phyloP scores from a whole-genome alignment of 2,797 vertebrate genomes.

The Megaceryle alcyon region DNA sequence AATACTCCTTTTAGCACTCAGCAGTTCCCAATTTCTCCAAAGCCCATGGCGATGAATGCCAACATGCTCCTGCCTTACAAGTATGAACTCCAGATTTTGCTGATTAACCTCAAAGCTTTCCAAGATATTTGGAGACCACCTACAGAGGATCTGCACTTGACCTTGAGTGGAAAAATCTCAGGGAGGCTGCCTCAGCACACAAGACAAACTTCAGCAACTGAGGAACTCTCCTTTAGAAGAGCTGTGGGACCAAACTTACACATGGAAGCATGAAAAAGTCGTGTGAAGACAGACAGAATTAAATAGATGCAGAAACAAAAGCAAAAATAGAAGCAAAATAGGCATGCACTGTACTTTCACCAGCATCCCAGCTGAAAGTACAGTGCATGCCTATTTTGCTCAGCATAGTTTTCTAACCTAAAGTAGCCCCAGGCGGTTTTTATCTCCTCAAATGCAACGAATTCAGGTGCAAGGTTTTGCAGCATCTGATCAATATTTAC shows the following conservation, averaged over 20 bases:
- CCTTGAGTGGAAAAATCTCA: neutral
- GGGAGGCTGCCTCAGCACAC: neutral
- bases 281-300: neutral
- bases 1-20: neutral
- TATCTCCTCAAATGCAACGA: neutral
- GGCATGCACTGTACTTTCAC: neutral
- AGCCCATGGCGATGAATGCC: neutral
- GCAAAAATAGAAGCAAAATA: no score
- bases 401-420: neutral
- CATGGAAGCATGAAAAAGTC: neutral
- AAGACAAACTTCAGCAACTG: neutral
- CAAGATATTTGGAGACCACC: neutral
- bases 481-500: constrained; percentile 55
- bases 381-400: neutral
- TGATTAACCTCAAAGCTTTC: neutral
- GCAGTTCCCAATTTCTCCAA: neutral
- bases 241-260: neutral
- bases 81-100: neutral
- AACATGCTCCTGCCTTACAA: neutral
- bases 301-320: neutral
- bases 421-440: neutral
- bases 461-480: neutral
- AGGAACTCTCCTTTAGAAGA: neutral
- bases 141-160: neutral
- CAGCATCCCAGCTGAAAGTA: neutral